phyloP scores from a whole-genome alignment of 1,140 invertebrate species.

The Cryptotermes secundus region DNA sequence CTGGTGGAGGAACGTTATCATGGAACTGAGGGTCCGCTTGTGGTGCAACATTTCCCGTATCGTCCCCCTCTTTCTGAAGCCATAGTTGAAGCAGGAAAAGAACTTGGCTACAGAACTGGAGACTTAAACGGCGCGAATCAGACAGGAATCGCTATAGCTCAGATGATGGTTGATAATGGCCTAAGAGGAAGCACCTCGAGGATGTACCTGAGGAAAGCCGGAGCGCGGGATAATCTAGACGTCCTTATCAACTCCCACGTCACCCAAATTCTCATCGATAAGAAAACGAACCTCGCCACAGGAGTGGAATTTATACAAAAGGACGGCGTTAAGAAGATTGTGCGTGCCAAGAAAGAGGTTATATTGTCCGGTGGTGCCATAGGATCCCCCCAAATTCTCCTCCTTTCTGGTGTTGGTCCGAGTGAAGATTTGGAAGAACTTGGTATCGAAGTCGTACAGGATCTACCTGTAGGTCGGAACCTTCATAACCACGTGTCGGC shows the following conservation, averaged over 20 bases:
- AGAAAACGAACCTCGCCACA: conserved; percentile 51
- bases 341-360: conserved; percentile 27
- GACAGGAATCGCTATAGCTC: conserved; percentile 54
- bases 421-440: conserved; percentile 28
- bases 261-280: conserved; percentile 64
- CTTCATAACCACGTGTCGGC: conserved; percentile 57
- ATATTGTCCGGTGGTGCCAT: conserved; percentile 31
- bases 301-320: conserved; percentile 61
- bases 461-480: conserved; percentile 60
- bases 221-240: conserved; percentile 79
- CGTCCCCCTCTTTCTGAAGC: conserved; percentile 44
- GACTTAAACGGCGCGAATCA: conserved; percentile 63
- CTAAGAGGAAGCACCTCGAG: conserved; percentile 69
- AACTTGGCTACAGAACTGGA: conserved; percentile 68
- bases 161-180: conserved; percentile 33
- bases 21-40: conserved; percentile 40
- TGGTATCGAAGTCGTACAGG: conserved; percentile 39
- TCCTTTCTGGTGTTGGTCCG: conserved; percentile 33
- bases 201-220: conserved; percentile 81
- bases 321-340: conserved; percentile 27
- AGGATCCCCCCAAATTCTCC: conserved; percentile 33
- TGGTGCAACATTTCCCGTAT: conserved; percentile 37
- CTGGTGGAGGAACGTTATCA: conserved; percentile 37
- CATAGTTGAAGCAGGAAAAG: conserved; percentile 65
- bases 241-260: conserved; percentile 83